Base-by-base conservation (phyloP, 2,113 vertebrate species). In the Nesogale talazaci region DNA sequence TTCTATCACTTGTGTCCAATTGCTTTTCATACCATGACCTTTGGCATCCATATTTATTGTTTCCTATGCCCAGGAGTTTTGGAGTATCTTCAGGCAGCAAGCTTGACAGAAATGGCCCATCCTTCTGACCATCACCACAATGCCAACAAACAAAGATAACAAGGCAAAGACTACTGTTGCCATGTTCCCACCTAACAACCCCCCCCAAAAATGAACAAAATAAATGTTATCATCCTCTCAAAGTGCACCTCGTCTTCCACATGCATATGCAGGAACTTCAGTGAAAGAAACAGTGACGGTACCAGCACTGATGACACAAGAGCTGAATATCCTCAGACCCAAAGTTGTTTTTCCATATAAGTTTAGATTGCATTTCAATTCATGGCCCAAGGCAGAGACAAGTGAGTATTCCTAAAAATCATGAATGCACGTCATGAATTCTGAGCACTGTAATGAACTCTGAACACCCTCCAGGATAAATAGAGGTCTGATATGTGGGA, bases 351-450 rank as follows among this genome's bases (percentile, higher is more conserved):
- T 76, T 83, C 34, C 42, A 74, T 46, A 16, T 14, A 70, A 29
- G 56, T 83, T 87, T 94, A 74, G 89, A 95, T 86, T 92, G 27
- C 9, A 78, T 86, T 94, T 93, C 77, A 92, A 86, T 12, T 38
- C 20, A 69, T 52, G 15, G 61, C 86, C 61, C 27, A 86, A 95
- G 84, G 67, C 72, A 90, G 79, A 40, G n/a, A 86, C 67, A 93
- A 96, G 36, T 46, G 17, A 83, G 56, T 81, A 91, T 31, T 8
- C 65, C 77, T 95, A 92, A 91, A 94, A 65, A 96, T 19, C 86
- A 77, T 29, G 69, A 85, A 70, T 82, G 63, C 61, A 86, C 14
- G 42, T 80, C 92, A 95, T 95, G 38, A 72, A 92, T 91, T 95
- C 46, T 85, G 72, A 94, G 90, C 15, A 80, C 76, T 1, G 59